phyloP scores from a whole-genome alignment of 2,797 vertebrate genomes.

The Phaenicophaeus curvirostris region DNA sequence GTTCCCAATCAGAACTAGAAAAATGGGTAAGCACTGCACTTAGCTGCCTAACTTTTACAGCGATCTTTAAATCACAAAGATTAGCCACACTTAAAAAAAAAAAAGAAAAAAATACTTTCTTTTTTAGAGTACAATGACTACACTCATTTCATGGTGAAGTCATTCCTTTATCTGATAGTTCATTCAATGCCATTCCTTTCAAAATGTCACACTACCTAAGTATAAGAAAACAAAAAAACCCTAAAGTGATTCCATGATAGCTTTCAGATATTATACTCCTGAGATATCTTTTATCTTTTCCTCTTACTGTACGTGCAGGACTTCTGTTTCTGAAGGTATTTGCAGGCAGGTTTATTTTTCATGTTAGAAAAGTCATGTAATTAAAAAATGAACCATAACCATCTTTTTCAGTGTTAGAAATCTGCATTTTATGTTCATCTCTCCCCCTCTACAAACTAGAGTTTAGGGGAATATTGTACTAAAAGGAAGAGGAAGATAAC shows the following conservation, averaged over 20 bases:
- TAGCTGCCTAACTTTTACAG: conserved; percentile 41
- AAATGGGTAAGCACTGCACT: conserved; percentile 3
- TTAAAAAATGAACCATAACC: background rate
- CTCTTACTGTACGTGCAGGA: background rate
- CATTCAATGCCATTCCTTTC: conserved; percentile 49
- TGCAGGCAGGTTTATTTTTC: background rate
- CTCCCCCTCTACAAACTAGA: background rate
- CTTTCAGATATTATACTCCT: conserved; percentile 20
- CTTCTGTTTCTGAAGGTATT: conserved; percentile 1
- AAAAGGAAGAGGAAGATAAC: background rate
- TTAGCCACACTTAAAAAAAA: background rate
- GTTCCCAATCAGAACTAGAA: conserved; percentile 28
- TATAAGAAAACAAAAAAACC: conserved; percentile 38
- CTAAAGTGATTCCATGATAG: background rate
- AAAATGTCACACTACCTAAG: conserved; percentile 56
- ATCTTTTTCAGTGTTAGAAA: background rate
- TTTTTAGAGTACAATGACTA: conserved; percentile 27
- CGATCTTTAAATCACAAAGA: conserved; percentile 18
- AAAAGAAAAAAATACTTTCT: background rate
- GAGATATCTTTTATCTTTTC: conserved; percentile 18
- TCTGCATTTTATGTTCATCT: background rate
- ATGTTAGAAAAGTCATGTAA: background rate
- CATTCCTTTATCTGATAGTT: conserved; percentile 62
- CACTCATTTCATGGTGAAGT: conserved; percentile 42
- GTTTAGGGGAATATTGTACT: background rate